Base-by-base conservation (phyloP, 2,797 vertebrate species). In the Enteromius treurensis region DNA sequence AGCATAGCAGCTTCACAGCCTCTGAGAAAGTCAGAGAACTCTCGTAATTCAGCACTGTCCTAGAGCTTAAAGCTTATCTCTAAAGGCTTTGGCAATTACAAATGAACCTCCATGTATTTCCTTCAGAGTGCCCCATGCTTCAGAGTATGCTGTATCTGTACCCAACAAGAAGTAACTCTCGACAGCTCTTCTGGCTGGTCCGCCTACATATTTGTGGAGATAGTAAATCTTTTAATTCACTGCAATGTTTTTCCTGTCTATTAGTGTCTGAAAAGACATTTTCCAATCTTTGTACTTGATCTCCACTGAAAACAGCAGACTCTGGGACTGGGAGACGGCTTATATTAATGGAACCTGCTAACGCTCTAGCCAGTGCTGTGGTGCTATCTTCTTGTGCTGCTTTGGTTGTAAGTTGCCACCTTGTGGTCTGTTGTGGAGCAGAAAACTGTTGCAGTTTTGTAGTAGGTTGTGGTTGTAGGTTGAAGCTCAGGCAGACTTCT, bases 41-140 rank as follows among this genome's bases (percentile, higher is more conserved):
- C 85, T 74, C 42, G 60, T 17, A 89, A n/a, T 13, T 90, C 87
- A 73, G 42, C 4, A 34, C 86, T 76, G 19, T 88, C 83, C 5
- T n/a, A n/a, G n/a, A n/a, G n/a, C n/a, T n/a, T n/a, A n/a, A n/a
- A n/a, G 76, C 13, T 88, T 89, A 37, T 90, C 83, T 5, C 82
- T 77, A 40, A 86, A 89, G 0, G 86, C 82, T 49, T 88, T 88
- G 0, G 75, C 71, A 1, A 87, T 58, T 1, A 87, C 34, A 21
- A 89, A 90, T 4, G 85, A 53, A 1, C 40, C 85, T 51, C 88
- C 85, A 45, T 86, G 89, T 13, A 79, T 70, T 71, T 88, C 85
- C 14, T 88, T 77, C 34, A 89, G 17, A 0, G 64, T 76, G 0
- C 68, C 10, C 88, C 85, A 87, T 34, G 88, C 32, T 64, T 78